phyloP scores from a whole-genome alignment of 2,888 invertebrate species.

The Drosophila lutescens region DNA sequence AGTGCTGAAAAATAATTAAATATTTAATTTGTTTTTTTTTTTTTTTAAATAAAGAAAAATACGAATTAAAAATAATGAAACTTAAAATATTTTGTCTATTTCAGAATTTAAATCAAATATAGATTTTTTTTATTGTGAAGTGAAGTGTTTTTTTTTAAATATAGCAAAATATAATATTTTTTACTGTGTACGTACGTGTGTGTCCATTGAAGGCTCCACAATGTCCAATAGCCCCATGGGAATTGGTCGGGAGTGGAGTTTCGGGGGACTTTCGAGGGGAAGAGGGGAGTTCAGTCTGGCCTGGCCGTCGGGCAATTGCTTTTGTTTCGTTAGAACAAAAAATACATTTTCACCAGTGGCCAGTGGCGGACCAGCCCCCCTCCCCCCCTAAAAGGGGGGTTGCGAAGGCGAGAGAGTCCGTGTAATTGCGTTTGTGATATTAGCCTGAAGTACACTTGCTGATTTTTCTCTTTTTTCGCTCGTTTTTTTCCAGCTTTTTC shows the following conservation, averaged over 20 bases:
- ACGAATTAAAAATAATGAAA: no score
- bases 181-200: conserved; percentile 38
- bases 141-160: no score
- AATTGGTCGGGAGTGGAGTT: conserved; percentile 6
- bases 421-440: conserved; percentile 80
- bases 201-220: conserved; percentile 63
- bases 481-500: conserved; percentile 2
- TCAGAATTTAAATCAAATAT: no score
- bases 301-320: conserved; percentile 64
- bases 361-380: conserved; percentile 7
- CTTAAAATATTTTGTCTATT: no score
- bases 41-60: no score
- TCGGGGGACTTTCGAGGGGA: not conserved
- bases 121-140: no score
- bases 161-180: not conserved
- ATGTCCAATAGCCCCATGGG: conserved; percentile 62
- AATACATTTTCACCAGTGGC: conserved; percentile 47
- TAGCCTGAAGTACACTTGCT: conserved; percentile 74
- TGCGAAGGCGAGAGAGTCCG: conserved; percentile 50
- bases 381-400: conserved; percentile 4
- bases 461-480: conserved; percentile 15
- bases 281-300: conserved; percentile 15
- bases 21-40: no score
- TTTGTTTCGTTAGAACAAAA: conserved; percentile 69
- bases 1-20: no score